Evolutionary conservation across 2,888 invertebrate genomes (phyloP).

Genomic region (Pseudolycoriella hygida): DNA sequence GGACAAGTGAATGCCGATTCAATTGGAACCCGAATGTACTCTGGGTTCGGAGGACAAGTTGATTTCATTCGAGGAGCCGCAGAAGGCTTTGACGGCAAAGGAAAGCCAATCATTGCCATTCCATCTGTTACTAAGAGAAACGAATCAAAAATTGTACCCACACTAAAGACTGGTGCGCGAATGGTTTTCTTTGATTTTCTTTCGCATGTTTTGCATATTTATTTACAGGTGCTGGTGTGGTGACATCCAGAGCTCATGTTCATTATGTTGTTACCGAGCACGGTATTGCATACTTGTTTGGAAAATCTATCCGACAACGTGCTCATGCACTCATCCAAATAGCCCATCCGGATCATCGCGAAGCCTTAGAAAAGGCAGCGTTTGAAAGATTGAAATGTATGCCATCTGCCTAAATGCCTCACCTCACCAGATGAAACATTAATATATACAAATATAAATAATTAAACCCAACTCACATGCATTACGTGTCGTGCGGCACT

Average conservation of each 20-base stretch:
- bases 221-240: constrained; percentile 72
- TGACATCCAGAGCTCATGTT: constrained; percentile 78
- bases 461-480: too few relatives aligned
- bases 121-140: constrained; percentile 64
- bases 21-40: constrained; percentile 52
- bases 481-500: too few relatives aligned
- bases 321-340: constrained; percentile 78
- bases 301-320: constrained; percentile 73
- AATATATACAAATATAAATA: too few relatives aligned
- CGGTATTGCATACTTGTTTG: constrained; percentile 79
- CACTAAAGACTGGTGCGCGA: constrained; percentile 53
- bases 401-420: constrained; percentile 32
- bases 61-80: constrained; percentile 89
- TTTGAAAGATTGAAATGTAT: constrained; percentile 67
- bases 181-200: background rate
- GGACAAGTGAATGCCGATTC: constrained; percentile 90
- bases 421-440: too few relatives aligned
- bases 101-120: constrained; percentile 84
- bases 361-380: constrained; percentile 67
- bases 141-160: constrained; percentile 67
- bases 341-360: constrained; percentile 77
- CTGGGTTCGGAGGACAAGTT: constrained; percentile 85
- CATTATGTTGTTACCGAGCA: constrained; percentile 89
- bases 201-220: constrained; percentile 6
- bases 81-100: constrained; percentile 63